These are phyloP conservation scores for Agonum fuliginosum DNA, from an alignment of 2,888 invertebrate species.

Conservation along the genomic window DNA sequence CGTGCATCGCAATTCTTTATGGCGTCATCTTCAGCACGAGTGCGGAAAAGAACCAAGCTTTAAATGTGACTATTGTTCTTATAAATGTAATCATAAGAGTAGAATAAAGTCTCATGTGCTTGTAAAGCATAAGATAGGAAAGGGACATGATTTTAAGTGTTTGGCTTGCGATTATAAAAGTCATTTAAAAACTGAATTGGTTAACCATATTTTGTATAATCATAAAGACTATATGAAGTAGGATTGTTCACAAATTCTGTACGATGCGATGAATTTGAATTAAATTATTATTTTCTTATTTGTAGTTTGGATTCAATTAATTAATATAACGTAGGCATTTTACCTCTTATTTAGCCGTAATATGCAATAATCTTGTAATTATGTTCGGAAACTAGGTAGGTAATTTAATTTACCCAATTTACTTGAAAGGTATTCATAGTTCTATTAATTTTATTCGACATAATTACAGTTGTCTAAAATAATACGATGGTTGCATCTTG, in stretches of 20 bases:
- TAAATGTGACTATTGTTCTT: conserved; percentile 72
- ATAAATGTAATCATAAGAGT: conserved; percentile 72
- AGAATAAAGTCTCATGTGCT: conserved; percentile 5
- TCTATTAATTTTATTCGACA: no score
- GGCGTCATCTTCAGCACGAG: conserved; percentile 67
- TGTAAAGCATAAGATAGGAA: neutral
- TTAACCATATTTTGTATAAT: neutral
- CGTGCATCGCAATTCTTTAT: neutral
- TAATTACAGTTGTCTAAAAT: no score
- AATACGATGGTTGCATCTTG: no score
- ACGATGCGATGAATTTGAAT: neutral
- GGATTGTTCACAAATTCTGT: neutral
- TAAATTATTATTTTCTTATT: no score
- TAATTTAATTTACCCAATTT: no score
- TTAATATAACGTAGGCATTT: no score
- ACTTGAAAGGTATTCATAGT: no score
- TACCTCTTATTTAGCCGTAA: no score
- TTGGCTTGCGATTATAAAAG: conserved; percentile 14
- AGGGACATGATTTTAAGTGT: neutral
- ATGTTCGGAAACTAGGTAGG: no score
- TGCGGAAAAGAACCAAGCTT: conserved; percentile 74
- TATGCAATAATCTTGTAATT: no score
- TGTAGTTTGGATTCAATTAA: no score
- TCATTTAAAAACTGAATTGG: conserved; percentile 23
- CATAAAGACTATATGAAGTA: neutral